Base-by-base conservation (phyloP, 1,140 invertebrate species). In the Uloborus diversus region DNA sequence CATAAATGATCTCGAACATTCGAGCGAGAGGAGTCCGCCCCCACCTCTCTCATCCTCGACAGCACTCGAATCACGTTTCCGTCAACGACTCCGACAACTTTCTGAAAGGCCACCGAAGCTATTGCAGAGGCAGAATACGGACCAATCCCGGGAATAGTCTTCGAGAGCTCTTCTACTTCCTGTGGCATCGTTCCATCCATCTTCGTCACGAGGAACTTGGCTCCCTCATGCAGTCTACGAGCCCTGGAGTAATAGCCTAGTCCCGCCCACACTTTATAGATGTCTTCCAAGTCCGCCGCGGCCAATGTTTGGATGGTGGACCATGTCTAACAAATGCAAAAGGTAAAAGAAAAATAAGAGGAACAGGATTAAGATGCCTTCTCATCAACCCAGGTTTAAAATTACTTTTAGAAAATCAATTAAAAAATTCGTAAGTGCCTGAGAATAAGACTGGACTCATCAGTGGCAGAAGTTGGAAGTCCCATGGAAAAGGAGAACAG, bases 221-320 rank as follows among this genome's bases (percentile, higher is more conserved):
- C 88, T 23, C 86, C 87, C 82, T 88, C 86, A 70, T 85, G 84
- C 4, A 89, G 83, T 35, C 87, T 82, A 32, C 84, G 84, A 25
- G 86, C 88, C 80, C 88, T 81, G 2, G 86, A 87, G 81, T 89
- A 89, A 79, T 89, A 89, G 0, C 89, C 89, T 0, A 89, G 83
- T 4, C 89, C 89, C 27, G 88, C 85, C 88, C 88, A 89, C 23
- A 85, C 79, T 70, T 86, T 83, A 81, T 87, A 85, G 7, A 89
- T 87, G 79, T 88, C 87, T 83, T 88, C 87, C 30, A 87, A 68
- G 11, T 84, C 81, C 42, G 87, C 87, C 62, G 82, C 76, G 17
- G 88, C 84, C 66, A 89, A 78, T 71, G 82, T 82, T 79, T 85
- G 64, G 14, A 89, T 59, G 57, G 85, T 88, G 32, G 88, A 88